These are phyloP conservation scores for Notiomystis cincta DNA, from an alignment of 2,113 vertebrate species.

Conservation along the genomic window DNA sequence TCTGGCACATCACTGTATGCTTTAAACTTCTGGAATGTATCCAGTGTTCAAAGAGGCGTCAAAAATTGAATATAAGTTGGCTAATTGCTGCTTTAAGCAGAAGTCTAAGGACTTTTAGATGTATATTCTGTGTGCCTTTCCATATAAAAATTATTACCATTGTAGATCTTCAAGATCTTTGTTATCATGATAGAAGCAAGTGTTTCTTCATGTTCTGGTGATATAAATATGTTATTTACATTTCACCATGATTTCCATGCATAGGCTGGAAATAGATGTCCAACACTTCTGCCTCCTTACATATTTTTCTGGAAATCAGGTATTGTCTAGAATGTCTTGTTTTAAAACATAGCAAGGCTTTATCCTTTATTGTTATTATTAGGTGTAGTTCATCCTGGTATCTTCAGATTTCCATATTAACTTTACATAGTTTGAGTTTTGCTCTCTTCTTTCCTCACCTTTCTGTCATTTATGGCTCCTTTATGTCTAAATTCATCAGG, in stretches of 20 bases:
- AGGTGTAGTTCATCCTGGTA: not conserved
- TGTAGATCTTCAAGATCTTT: not conserved
- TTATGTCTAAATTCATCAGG: not conserved
- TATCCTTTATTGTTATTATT: not conserved
- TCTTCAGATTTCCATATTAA: not conserved
- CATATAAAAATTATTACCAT: not conserved
- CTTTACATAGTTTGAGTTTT: not conserved
- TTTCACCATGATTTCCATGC: not conserved
- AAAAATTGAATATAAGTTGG: not conserved
- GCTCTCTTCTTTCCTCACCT: not conserved
- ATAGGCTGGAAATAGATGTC: not conserved
- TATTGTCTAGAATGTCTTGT: not conserved
- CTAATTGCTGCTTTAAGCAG: not conserved
- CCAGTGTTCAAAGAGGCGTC: not conserved
- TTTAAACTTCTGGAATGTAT: not conserved
- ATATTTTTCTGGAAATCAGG: not conserved
- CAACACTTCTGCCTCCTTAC: not conserved
- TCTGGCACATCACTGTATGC: not conserved
- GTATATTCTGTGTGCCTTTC: not conserved
- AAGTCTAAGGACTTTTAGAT: not conserved
- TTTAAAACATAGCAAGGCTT: not conserved
- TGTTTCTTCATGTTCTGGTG: not conserved
- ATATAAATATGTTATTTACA: not conserved
- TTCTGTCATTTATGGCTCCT: not conserved
- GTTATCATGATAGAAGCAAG: not conserved